Conservation (phyloP, 1,140 invertebrate species). For the Chymomyza costata region DNA sequence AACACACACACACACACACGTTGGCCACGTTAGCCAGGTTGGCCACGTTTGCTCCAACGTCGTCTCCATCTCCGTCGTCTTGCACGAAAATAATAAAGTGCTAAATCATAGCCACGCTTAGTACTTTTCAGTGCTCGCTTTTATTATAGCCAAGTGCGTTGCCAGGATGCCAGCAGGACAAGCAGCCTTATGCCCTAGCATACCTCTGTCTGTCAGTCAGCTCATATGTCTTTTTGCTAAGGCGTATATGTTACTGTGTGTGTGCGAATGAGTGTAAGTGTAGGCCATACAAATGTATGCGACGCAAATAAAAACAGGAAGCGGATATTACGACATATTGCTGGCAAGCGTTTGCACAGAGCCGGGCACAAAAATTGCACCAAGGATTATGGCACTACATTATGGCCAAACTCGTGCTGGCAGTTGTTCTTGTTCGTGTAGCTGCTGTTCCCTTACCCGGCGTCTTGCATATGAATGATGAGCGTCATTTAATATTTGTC, state of each 20-base stretch:
- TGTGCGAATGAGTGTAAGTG: conserved; percentile 11
- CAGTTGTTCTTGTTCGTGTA: not conserved
- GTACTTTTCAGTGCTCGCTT: conserved; percentile 52
- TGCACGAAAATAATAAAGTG: conserved; percentile 61
- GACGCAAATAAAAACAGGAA: conserved; percentile 62
- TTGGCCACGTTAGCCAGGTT: conserved; percentile 1
- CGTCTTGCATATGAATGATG: conserved; percentile 67
- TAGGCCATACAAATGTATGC: conserved; percentile 42
- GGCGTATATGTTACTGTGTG: not conserved
- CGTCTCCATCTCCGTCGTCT: conserved; percentile 1
- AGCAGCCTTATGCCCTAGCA: no score
- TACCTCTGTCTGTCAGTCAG: conserved; percentile 41
- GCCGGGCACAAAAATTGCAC: conserved; percentile 54
- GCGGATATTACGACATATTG: conserved; percentile 70
- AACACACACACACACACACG: no score
- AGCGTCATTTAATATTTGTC: conserved; percentile 71
- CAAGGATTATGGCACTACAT: conserved; percentile 71
- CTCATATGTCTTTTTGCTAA: conserved; percentile 30
- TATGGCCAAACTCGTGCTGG: conserved; percentile 12
- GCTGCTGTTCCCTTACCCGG: not conserved
- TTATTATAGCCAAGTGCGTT: conserved; percentile 22
- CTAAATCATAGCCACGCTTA: conserved; percentile 71
- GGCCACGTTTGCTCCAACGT: conserved; percentile 31
- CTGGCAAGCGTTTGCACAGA: conserved; percentile 34
- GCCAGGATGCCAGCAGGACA: conserved; percentile 24